Conservation (phyloP, 2,797 vertebrate species). For the Poecilia velifera region DNA sequence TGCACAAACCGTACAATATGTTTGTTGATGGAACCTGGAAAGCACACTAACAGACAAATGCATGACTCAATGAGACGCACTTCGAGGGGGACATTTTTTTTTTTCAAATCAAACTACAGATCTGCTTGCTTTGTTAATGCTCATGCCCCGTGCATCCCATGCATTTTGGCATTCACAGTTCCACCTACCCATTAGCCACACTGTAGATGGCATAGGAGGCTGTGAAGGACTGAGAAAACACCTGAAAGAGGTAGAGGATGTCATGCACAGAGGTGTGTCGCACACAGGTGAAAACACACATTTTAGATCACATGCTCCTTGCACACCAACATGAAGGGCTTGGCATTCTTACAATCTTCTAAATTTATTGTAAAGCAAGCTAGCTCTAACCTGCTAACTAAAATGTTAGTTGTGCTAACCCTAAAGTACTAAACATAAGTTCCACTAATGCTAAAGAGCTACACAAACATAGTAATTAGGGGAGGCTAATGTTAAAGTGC, state of each 20-base stretch:
- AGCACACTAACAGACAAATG: slow-evolving; percentile 63
- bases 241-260: slow-evolving; percentile 84
- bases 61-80: slow-evolving; percentile 68
- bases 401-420: too few species aligned
- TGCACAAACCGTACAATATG: slow-evolving; percentile 37
- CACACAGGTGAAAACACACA: slow-evolving; percentile 58
- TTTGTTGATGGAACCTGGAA: slow-evolving; percentile 45
- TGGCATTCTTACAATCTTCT: slow-evolving; percentile 3
- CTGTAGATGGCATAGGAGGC: slow-evolving; percentile 86
- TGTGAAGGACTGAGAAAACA: slow-evolving; percentile 87
- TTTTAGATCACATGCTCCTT: slow-evolving; percentile 50
- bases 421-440: too few species aligned
- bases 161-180: slow-evolving; percentile 76
- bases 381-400: too few species aligned
- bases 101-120: slow-evolving; percentile 41
- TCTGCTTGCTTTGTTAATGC: slow-evolving; percentile 70
- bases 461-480: too few species aligned
- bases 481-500: too few species aligned
- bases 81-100: slow-evolving; percentile 17
- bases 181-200: slow-evolving; percentile 86
- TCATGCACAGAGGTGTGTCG: slow-evolving; percentile 68
- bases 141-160: slow-evolving; percentile 83
- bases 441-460: too few species aligned
- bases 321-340: slow-evolving; percentile 28
- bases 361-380: slow-evolving; percentile 18